These are phyloP conservation scores for Mesoligia furuncula DNA, from an alignment of 2,888 invertebrate genomes.

Conservation along the genomic window DNA sequence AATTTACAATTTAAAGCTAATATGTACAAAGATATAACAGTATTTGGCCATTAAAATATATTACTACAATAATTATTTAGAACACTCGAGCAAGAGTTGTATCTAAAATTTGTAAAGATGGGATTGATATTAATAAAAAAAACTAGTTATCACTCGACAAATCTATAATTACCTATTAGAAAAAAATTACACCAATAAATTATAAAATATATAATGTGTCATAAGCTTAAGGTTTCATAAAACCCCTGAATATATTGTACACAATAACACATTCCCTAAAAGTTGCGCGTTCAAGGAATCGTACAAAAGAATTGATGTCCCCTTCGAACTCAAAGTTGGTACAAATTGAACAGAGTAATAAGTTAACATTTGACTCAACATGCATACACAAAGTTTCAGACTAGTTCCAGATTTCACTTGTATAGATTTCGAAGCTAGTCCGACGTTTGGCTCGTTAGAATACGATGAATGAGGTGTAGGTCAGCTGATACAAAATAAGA, in stretches of 20 bases:
- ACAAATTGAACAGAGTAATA: constrained; percentile 35
- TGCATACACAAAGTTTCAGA: constrained; percentile 14
- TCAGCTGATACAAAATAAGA: not conserved
- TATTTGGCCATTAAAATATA: constrained; percentile 68
- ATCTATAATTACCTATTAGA: not conserved
- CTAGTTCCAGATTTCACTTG: constrained; percentile 5
- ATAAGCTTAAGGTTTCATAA: too few species aligned
- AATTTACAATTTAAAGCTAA: constrained; percentile 53
- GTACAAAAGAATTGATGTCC: constrained; percentile 42
- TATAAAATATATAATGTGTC: not conserved
- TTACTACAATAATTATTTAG: constrained; percentile 56
- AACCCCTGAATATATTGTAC: constrained; percentile 19
- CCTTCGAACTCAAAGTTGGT: constrained; percentile 11
- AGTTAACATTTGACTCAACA: constrained; percentile 26
- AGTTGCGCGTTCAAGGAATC: constrained; percentile 15
- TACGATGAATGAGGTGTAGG: not conserved
- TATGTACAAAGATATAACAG: constrained; percentile 63
- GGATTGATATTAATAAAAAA: constrained; percentile 53
- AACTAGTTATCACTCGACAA: not conserved
- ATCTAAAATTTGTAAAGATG: constrained; percentile 43
- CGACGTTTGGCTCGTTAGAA: constrained; percentile 15
- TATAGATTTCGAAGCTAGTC: not conserved
- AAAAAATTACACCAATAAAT: not conserved
- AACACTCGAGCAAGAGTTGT: constrained; percentile 54
- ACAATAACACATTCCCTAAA: constrained; percentile 6